Evolutionary conservation across 2,113 vertebrate genomes (phyloP).

Genomic region (Salvator merianae): DNA sequence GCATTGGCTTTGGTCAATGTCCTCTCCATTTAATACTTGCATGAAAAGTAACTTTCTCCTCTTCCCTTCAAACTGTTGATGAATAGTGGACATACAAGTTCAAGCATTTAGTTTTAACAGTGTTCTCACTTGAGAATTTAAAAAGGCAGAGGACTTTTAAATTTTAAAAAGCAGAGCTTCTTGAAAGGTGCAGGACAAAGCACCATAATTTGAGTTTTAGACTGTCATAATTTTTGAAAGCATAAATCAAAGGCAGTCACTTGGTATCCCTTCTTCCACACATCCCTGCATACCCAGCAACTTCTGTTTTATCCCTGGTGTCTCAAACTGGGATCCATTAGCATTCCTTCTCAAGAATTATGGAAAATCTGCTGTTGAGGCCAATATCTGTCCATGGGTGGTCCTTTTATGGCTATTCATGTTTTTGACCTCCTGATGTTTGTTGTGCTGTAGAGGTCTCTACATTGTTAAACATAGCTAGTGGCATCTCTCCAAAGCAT

Average conservation of each 20-base stretch:
- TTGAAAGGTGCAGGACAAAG: background rate
- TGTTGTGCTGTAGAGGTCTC: background rate
- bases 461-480: background rate
- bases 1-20: background rate
- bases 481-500: background rate
- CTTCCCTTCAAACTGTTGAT: background rate
- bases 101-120: background rate
- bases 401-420: background rate
- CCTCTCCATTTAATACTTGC: background rate
- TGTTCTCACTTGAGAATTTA: background rate
- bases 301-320: too few relatives aligned
- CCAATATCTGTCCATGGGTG: background rate
- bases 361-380: background rate
- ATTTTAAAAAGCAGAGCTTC: too few relatives aligned
- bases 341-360: background rate
- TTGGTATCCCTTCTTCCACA: too few relatives aligned
- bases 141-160: background rate
- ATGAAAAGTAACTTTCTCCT: too few relatives aligned
- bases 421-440: background rate
- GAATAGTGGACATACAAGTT: background rate
- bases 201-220: too few relatives aligned
- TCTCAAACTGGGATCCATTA: too few relatives aligned
- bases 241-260: too few relatives aligned
- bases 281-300: too few relatives aligned
- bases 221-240: too few relatives aligned